Evolutionary conservation across 2,888 invertebrate genomes (phyloP), one percentile per base, ranked within the genome.

Genomic region (Saturnia pavonia): DNA sequence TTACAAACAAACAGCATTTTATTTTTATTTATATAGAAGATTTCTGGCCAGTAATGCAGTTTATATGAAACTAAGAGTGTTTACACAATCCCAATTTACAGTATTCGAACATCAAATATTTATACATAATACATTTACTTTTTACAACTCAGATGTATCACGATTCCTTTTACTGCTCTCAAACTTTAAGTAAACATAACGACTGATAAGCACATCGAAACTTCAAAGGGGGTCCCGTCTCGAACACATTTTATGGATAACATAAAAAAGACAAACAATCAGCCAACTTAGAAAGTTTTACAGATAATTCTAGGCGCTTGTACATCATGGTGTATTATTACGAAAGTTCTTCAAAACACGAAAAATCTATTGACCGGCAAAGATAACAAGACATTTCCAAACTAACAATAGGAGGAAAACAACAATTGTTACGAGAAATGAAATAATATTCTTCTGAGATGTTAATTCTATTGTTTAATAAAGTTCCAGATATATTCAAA

Each of bases 161-260:
- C 51, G 54, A 67, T 43, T 25, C 25, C 12, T 66, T 9, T 42
- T 34, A 42, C 65, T 25, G n/a, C 25, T 14, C 27, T 43, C 34
- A 1, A 25, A 51, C 40, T 22, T 14, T 27, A 48, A 76, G 74
- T 74, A 77, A 79, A 77, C 76, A 76, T 76, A 75, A 75, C 76
- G 72, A 74, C 76, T 76, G 80, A 82, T 80, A 82, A 79, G 77
- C 73, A 69, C 72, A 72, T 68, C 73, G 67, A 71, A 70, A 73
- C 70, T 67, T 70, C 69, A 72, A 71, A 72, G 74, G 73, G 72
- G 68, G 70, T 11, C 40, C 34, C 51, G 51, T 70, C 63, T 68
- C 42, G 71, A 68, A 69, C 69, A 66, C 54, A 71, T 70, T 69
- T 69, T 65, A 69, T 65, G 69, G 70, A 42, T 22, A 25, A 22